Evolutionary conservation across 1,140 invertebrate genomes (phyloP), one percentile per base, ranked within the genome.

Genomic region (Semibalanus balanoides): DNA sequence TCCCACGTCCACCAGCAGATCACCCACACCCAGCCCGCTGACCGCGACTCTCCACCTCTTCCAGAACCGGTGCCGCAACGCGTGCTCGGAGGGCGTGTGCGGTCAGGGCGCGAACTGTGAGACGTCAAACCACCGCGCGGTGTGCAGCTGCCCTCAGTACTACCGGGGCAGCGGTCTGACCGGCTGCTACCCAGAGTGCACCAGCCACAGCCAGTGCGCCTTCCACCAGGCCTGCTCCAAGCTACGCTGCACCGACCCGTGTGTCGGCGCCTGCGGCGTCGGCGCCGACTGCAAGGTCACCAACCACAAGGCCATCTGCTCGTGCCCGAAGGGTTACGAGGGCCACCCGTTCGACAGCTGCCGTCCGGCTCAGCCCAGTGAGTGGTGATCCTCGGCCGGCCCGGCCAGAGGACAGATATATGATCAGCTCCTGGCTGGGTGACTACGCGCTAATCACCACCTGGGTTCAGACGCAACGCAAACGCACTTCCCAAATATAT

Each of bases 271-370:
- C 14, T 89, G 88, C 78, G 92, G 92, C 40, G 83, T 90, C 25
- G 89, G 89, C 76, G 88, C 91, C 27, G 87, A 89, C 77, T 95
- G 93, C 81, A 89, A 89, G 79, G 87, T 94, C 11, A 83, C 88
- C 25, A 89, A 93, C 76, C 87, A 90, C 79, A 88, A 90, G 81
- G 87, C 92, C 0, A 84, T 90, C 40, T 95, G 93, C 82, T 85
- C 86, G 29, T 96, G 94, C 81, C 87, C 89, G 0, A 80, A 85
- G 76, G 87, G 88, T 76, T 90, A 87, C 82, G 86, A 87, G 77
- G 91, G 92, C 69, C 89, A 93, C 87, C 90, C 92, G 70, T 92
- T 92, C 79, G 82, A 88, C 31, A 84, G 87, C 77, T 93, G 78
- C 77, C 69, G 77, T 82, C 84, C 82, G 43, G 76, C 80, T 1